Conservation (phyloP, 1,140 invertebrate genomes). For the Octopus bimaculoides region DNA sequence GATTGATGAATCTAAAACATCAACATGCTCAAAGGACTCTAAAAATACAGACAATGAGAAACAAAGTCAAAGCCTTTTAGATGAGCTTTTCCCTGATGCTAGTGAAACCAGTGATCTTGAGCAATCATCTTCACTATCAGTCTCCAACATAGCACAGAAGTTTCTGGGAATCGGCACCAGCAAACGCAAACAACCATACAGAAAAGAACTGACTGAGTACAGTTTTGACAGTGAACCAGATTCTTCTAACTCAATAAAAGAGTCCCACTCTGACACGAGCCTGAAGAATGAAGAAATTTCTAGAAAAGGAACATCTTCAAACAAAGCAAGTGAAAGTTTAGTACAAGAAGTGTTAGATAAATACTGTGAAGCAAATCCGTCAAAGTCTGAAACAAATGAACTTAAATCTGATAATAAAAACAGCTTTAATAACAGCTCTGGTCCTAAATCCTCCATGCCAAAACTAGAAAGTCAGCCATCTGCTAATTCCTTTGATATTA, state of each 20-base stretch:
- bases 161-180: slow-evolving; percentile 18
- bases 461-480: neutral
- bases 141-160: slow-evolving; percentile 19
- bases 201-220: slow-evolving; percentile 16
- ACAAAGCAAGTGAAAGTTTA: neutral
- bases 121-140: slow-evolving; percentile 1
- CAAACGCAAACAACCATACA: slow-evolving; percentile 16
- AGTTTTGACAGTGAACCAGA: slow-evolving; percentile 9
- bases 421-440: neutral
- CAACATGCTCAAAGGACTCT: neutral
- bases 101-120: neutral
- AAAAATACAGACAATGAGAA: neutral
- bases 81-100: slow-evolving; percentile 4
- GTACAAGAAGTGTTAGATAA: neutral
- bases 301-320: neutral
- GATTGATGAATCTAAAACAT: neutral
- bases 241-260: too few relatives aligned
- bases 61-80: slow-evolving; percentile 2
- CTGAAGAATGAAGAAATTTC: neutral
- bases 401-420: neutral
- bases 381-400: neutral
- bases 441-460: slow-evolving; percentile 10
- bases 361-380: neutral
- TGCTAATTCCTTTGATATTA: slow-evolving; percentile 25
- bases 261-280: too few relatives aligned